Conservation (phyloP, 92 coral and sea anemone species). For the Chrysogorgia sp. region DNA sequence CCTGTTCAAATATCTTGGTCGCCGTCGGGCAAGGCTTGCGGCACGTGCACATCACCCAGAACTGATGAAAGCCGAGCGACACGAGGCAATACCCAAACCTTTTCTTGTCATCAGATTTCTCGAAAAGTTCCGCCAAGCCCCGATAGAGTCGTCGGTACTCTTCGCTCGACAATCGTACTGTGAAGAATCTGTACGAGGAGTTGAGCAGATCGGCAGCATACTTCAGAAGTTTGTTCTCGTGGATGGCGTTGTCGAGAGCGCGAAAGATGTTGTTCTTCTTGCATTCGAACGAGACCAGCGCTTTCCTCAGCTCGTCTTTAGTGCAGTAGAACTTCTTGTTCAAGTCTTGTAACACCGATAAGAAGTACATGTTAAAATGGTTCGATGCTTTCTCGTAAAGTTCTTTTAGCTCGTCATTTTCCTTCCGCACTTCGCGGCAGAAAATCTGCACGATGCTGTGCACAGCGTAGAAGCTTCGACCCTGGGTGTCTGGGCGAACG, state of each 20-base stretch:
- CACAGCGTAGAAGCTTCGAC: conserved; percentile 68
- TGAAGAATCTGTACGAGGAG: conserved; percentile 64
- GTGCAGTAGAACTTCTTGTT: conserved; percentile 57
- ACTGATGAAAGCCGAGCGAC: conserved; percentile 81
- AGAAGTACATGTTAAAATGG: conserved; percentile 77
- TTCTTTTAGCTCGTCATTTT: conserved; percentile 47
- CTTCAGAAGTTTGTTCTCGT: conserved; percentile 65
- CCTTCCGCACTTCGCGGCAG: conserved; percentile 67
- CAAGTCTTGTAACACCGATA: conserved; percentile 69
- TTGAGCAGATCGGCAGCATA: conserved; percentile 41
- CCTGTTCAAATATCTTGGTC: conserved; percentile 80
- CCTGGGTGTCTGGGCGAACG: conserved; percentile 73
- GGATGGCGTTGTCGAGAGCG: conserved; percentile 71
- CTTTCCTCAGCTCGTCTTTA: conserved; percentile 58
- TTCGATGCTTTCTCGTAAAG: conserved; percentile 67
- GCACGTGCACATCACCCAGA: conserved; percentile 76
- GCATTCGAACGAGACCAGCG: conserved; percentile 66
- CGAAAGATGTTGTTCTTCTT: conserved; percentile 85
- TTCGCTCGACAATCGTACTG: conserved; percentile 74
- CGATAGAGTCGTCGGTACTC: conserved; percentile 78
- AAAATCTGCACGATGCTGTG: conserved; percentile 90
- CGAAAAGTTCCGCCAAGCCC: conserved; percentile 66
- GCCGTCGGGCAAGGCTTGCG: conserved; percentile 94
- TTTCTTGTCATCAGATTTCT: conserved; percentile 65
- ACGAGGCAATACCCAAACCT: conserved; percentile 81